These are phyloP conservation scores for Bovichtus diacanthus DNA, from an alignment of 2,797 vertebrate species.

Conservation along the genomic window DNA sequence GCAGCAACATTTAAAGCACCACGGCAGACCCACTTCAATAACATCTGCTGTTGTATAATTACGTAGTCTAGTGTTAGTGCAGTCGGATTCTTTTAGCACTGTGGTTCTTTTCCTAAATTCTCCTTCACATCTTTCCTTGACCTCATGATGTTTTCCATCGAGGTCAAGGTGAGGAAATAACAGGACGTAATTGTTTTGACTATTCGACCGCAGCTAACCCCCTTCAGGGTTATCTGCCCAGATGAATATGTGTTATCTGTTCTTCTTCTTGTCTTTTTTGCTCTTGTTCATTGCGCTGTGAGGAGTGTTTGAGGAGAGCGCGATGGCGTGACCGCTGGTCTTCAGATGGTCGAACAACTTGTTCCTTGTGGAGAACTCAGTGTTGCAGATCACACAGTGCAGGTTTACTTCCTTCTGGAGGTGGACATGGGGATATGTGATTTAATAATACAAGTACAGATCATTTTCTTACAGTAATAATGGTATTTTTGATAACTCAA, in stretches of 20 bases:
- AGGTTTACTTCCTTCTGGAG: conserved; percentile 85
- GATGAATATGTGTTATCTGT: conserved; percentile 83
- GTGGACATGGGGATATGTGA: neutral
- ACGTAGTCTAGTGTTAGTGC: no score
- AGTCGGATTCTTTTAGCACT: no score
- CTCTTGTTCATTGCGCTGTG: conserved; percentile 73
- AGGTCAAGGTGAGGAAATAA: no score
- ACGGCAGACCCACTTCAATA: no score
- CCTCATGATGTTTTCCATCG: no score
- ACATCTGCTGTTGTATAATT: no score
- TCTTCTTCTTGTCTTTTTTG: conserved; percentile 93
- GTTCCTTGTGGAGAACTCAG: conserved; percentile 92
- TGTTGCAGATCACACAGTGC: conserved; percentile 89
- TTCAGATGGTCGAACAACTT: conserved; percentile 97
- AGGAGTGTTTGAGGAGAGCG: conserved; percentile 70
- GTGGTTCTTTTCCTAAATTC: no score
- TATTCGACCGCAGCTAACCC: neutral
- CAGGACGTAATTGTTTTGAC: no score
- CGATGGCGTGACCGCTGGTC: conserved; percentile 90
- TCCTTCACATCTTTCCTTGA: no score
- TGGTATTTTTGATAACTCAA: neutral
- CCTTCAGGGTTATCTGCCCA: neutral
- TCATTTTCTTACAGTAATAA: neutral
- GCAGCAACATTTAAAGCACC: no score
- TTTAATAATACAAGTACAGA: neutral